Percentiles rank a stretch among this genome's conserved stretches.
phyloP scores from a whole-genome alignment of 2,113 vertebrate species.

The Thryonomys swinderianus region DNA sequence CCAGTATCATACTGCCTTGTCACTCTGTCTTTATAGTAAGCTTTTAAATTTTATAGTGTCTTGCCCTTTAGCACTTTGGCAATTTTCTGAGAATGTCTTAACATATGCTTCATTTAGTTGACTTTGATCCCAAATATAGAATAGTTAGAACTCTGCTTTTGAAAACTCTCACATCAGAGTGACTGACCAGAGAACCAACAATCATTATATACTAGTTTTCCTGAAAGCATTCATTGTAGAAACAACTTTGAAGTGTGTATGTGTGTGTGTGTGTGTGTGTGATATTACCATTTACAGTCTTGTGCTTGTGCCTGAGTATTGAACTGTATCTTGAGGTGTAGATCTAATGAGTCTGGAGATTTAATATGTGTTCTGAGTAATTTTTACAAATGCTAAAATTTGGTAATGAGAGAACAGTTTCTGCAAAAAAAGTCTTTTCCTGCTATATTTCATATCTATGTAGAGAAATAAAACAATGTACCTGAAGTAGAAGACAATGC shows the following conservation, averaged over 20 bases:
- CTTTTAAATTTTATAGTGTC: neutral
- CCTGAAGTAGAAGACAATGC: neutral
- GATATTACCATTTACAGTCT: neutral
- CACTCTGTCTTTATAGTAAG: neutral
- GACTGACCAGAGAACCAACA: neutral
- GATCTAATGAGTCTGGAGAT: neutral
- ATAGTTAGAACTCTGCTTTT: neutral
- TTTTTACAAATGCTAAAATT: neutral
- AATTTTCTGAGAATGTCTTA: neutral
- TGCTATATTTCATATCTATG: neutral
- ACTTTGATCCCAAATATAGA: neutral
- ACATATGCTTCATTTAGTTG: neutral
- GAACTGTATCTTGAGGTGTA: neutral
- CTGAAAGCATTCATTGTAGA: neutral
- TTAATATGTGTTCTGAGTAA: neutral
- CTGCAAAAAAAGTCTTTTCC: neutral
- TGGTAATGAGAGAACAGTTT: neutral
- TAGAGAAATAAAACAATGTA: neutral
- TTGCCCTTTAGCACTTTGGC: neutral
- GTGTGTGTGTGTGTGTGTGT: neutral
- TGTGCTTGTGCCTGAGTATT: neutral
- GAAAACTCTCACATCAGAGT: neutral
- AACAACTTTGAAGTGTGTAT: neutral
- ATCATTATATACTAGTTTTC: neutral
- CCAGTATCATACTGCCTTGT: neutral